Percentiles rank a stretch among this genome's conserved stretches.
phyloP scores from a whole-genome alignment of 37 sponge, comb jelly and placozoan species.

The Halisarca cf. caerulea region DNA sequence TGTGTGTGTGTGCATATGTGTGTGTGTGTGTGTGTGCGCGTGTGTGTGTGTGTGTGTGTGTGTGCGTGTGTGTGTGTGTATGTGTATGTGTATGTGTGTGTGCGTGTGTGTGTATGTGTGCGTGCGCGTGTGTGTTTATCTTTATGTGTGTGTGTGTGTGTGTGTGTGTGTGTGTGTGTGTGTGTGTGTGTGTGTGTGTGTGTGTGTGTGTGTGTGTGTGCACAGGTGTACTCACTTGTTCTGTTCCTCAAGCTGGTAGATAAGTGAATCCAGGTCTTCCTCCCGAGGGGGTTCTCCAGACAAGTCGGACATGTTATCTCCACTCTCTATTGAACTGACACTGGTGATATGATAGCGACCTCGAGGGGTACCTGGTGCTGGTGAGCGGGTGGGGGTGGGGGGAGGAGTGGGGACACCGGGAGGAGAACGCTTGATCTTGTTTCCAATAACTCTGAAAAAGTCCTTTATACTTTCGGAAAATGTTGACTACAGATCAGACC shows the following conservation, averaged over 20 bases:
- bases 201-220: not conserved
- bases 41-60: too few species aligned
- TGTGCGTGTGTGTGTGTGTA: too few species aligned
- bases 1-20: too few species aligned
- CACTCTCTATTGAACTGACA: not conserved
- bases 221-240: not conserved
- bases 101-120: too few species aligned
- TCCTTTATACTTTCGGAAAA: conserved; percentile 12
- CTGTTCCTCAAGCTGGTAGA: conserved; percentile 31
- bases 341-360: not conserved
- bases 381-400: not conserved
- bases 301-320: not conserved
- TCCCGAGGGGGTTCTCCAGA: not conserved
- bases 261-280: not conserved
- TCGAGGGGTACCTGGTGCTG: not conserved
- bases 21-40: too few species aligned
- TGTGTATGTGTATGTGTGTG: too few species aligned
- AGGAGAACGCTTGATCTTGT: not conserved
- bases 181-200: not conserved
- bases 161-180: too few species aligned
- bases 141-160: too few species aligned
- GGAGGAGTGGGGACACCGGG: not conserved
- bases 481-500: not conserved
- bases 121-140: too few species aligned
- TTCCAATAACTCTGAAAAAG: conserved; percentile 44